Evolutionary conservation across 2,888 invertebrate species (phyloP).

Genomic region (Eueremaeus valkanovi): DNA sequence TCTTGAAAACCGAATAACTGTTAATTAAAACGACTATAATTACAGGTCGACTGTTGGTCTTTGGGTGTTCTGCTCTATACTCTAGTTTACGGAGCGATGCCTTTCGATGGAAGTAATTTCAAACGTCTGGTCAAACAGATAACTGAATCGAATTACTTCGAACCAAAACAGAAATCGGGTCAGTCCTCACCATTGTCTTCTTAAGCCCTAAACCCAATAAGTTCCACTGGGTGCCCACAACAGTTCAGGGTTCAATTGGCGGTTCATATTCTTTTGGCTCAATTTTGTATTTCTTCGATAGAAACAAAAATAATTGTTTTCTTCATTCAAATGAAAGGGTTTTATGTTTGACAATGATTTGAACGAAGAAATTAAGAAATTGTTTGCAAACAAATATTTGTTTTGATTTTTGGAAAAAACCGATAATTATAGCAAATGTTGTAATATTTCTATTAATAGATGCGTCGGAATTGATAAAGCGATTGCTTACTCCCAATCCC

Average conservation of each 20-base stretch:
- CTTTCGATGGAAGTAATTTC: slow-evolving; percentile 96
- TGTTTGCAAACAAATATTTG: too few species aligned
- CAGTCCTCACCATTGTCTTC: slow-evolving; percentile 52
- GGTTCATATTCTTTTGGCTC: too few species aligned
- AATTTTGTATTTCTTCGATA: too few species aligned
- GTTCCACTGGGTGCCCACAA: too few species aligned
- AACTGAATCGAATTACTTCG: slow-evolving; percentile 94
- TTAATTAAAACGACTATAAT: not conserved
- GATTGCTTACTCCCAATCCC: slow-evolving; percentile 90
- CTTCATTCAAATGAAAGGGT: too few species aligned
- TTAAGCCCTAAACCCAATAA: too few species aligned
- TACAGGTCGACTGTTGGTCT: slow-evolving; percentile 66
- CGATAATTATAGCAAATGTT: slow-evolving; percentile 45
- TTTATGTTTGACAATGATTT: too few species aligned
- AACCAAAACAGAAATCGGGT: slow-evolving; percentile 90
- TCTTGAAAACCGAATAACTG: slow-evolving; percentile 49
- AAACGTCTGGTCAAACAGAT: slow-evolving; percentile 94
- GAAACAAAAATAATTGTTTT: too few species aligned
- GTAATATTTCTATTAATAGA: slow-evolving; percentile 58
- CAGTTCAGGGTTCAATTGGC: too few species aligned
- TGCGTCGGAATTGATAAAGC: slow-evolving; percentile 87
- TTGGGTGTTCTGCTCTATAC: slow-evolving; percentile 95
- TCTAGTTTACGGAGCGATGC: slow-evolving; percentile 98
- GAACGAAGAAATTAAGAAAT: too few species aligned
- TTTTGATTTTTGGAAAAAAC: too few species aligned